phyloP scores from a whole-genome alignment of 2,113 vertebrate genomes.

The Leptobrachium leishanense region DNA sequence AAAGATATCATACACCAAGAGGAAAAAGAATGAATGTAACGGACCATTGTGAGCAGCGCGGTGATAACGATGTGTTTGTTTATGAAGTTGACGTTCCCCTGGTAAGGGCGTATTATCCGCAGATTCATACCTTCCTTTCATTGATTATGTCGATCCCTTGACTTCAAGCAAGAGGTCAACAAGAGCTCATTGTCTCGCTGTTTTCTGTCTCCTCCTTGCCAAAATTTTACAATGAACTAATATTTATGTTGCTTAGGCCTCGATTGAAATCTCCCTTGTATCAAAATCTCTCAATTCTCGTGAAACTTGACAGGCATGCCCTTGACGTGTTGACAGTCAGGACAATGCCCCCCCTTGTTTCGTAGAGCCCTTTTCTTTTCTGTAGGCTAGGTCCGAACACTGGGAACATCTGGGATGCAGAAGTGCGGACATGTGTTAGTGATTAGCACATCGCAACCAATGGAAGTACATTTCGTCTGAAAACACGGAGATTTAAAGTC shows the following conservation, averaged over 20 bases:
- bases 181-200: conserved; percentile 12
- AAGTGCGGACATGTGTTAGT: conserved; percentile 36
- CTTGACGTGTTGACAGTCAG: conserved; percentile 38
- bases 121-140: conserved; percentile 9
- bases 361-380: not conserved
- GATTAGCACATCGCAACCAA: conserved; percentile 26
- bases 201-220: not conserved
- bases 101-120: not conserved
- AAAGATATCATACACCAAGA: not conserved
- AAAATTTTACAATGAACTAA: conserved; percentile 4
- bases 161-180: conserved; percentile 8
- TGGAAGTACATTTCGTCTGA: conserved; percentile 22
- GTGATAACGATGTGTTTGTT: not conserved
- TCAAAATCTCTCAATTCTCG: not conserved
- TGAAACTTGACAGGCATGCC: conserved; percentile 18
- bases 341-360: conserved; percentile 45
- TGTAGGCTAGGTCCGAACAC: conserved; percentile 7
- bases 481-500: conserved; percentile 7
- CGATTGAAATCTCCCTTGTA: not conserved
- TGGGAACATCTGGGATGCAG: conserved; percentile 38
- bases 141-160: conserved; percentile 11
- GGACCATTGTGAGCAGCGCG: not conserved
- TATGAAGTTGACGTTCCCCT: conserved; percentile 1
- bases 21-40: not conserved
- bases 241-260: conserved; percentile 5